Evolutionary conservation across 2,888 invertebrate genomes (phyloP), one percentile per base, ranked within the genome.

Genomic region (Caenorhabditis parvicauda): DNA sequence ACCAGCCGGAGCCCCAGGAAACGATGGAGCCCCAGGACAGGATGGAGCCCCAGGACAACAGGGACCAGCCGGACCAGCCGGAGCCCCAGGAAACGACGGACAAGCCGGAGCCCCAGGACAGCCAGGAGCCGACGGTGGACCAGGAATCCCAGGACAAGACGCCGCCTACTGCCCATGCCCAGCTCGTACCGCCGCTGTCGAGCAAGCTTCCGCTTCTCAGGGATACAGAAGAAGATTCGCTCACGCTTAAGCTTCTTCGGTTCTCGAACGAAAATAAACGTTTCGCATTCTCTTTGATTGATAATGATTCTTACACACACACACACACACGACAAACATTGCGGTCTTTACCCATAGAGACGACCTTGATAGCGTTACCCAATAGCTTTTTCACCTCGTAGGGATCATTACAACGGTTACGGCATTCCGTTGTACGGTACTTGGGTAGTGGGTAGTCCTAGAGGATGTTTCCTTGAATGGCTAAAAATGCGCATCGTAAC

Each of bases 151-250:
- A 57, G 67, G 67, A 59, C 58, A 59, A 44, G 67, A 67, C 38
- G 67, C 65, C 48, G 67, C 70, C 49, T 67, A 67, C 50, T 70
- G 67, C 45, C 67, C 71, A 44, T 71, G 71, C 63, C 72, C 72
- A 63, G 61, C 70, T 48, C 59, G 72, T 42, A 66, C 72, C 38
- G 64, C 65, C 29, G 70, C 69, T 37, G 68, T 68, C 59, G 68
- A 68, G 54, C 29, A 54, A 24, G 43, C 44, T 37, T 54, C 60
- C 52, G 60, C 52, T 19, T 12, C 63, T 17, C 60, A 61, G 42
- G 52, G 55, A 52, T 64, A 64, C 64, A 63, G 67, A 60, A 63
- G 67, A 22, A 59, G 66, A 49, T 66, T 66, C 56, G 50, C 59
- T 27, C 61, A 62, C 49, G 61, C 53, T 46, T 65, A 65, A 58